Conservation (phyloP, 1,140 invertebrate genomes). For the Nomia melanderi region DNA sequence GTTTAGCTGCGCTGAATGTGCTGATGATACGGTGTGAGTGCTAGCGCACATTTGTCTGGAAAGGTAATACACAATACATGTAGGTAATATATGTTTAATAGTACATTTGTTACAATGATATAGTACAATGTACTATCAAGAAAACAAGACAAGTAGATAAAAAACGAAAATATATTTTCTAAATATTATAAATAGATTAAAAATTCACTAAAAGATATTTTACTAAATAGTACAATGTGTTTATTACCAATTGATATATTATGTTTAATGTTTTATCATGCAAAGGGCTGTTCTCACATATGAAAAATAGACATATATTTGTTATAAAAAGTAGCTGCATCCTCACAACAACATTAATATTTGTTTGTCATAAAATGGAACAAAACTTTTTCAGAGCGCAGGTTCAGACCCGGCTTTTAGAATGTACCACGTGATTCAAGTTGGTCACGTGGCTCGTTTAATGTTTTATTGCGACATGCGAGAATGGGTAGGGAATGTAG, state of each 20-base stretch:
- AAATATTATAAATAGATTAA: background rate
- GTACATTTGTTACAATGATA: background rate
- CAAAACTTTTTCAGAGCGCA: constrained; percentile 22
- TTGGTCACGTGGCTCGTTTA: constrained; percentile 26
- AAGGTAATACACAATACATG: constrained; percentile 3
- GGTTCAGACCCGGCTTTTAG: constrained; percentile 34
- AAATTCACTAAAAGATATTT: background rate
- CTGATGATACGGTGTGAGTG: constrained; percentile 11
- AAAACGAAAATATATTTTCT: background rate
- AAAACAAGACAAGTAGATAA: background rate
- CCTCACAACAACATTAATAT: background rate
- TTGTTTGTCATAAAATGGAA: constrained; percentile 5
- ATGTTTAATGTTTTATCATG: background rate
- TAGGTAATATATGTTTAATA: background rate
- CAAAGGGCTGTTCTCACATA: no score
- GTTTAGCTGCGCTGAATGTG: constrained; percentile 16
- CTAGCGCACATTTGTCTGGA: constrained; percentile 49
- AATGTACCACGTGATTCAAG: constrained; percentile 40
- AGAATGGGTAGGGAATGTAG: constrained; percentile 35
- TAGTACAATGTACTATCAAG: background rate
- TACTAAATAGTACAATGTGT: background rate
- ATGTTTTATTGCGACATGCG: constrained; percentile 36
- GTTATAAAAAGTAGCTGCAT: background rate
- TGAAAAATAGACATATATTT: background rate
- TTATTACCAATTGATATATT: background rate